Evolutionary conservation across 92 coral and sea anemone genomes (phyloP), one percentile per base, ranked within the genome.

Genomic region (Bergia sp.): DNA sequence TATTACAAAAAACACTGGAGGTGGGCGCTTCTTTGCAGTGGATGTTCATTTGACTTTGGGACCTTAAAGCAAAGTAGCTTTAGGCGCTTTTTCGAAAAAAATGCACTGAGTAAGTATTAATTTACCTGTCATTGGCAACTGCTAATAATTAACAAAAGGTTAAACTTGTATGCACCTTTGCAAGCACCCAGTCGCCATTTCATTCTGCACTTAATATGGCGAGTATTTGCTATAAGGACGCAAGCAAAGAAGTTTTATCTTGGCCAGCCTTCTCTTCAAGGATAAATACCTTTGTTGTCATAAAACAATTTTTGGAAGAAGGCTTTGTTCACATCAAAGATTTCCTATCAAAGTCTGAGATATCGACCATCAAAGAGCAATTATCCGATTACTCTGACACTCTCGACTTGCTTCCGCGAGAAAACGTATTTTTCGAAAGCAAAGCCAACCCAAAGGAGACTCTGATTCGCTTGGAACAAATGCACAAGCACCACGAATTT

Each of bases 381-480:
- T 29, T 85, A 36, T 15, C 36, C 20, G 66, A 42, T 42, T 73
- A 67, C 37, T 44, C 80, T 0, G 81, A 20, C 76, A 29, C 41
- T 7, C 37, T 82, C 16, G 86, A 82, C 45, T 38, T 44, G 47
- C 57, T 82, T 21, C 77, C 86, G 37, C 76, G 76, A 82, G 76
- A 82, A 82, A 76, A 82, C 21, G 86, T 65, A 37, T 82, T 82
- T 79, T 29, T 82, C 74, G 88, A 85, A 47, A 50, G 73, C 67
- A 85, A 85, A 85, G 15, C 88, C 9, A 40, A 41, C 3, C 88
- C 88, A 11, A 73, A 49, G 44, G 88, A 85, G 44, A 85, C 88
- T 12, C 23, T 85, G 29, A 73, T 85, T 65, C 88, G 88, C 37
- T 73, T 85, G 44, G 88, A 85, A 38, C 77, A 73, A 18, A 85